Evolutionary conservation across 2,888 invertebrate species (phyloP).

Genomic region (Drosophila neonasuta): DNA sequence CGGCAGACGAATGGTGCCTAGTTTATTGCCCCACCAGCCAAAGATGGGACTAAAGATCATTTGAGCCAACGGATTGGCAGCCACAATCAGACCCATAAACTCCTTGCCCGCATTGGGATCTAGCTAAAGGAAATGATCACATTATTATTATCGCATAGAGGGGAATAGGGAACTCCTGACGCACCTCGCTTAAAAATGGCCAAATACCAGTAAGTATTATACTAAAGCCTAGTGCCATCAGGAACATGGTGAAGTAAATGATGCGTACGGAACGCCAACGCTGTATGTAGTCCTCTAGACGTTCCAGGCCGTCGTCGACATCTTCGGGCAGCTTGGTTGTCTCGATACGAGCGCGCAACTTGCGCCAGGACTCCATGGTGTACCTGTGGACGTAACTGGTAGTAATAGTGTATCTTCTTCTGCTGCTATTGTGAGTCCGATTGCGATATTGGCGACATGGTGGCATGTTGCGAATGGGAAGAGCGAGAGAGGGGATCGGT

Average conservation of each 20-base stretch:
- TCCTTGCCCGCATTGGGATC: conserved; percentile 91
- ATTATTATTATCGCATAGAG: neutral
- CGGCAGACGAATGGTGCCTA: conserved; percentile 88
- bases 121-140: conserved; percentile 83
- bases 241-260: conserved; percentile 94
- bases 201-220: conserved; percentile 93
- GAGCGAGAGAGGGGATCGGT: neutral
- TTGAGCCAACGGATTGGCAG: conserved; percentile 93
- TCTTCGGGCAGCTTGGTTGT: conserved; percentile 72
- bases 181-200: conserved; percentile 93
- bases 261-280: conserved; percentile 91
- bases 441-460: conserved; percentile 12
- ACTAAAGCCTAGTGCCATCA: conserved; percentile 94
- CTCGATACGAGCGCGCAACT: conserved; percentile 58
- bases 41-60: conserved; percentile 92
- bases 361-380: conserved; percentile 66
- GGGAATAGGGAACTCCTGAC: conserved; percentile 6
- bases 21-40: conserved; percentile 92
- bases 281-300: conserved; percentile 85
- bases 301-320: conserved; percentile 85
- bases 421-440: neutral
- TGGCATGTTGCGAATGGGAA: conserved; percentile 12
- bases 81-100: conserved; percentile 92
- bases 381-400: conserved; percentile 15
- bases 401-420: conserved; percentile 6